Conservation (phyloP, 2,888 invertebrate genomes). For the Phengaris arion region DNA sequence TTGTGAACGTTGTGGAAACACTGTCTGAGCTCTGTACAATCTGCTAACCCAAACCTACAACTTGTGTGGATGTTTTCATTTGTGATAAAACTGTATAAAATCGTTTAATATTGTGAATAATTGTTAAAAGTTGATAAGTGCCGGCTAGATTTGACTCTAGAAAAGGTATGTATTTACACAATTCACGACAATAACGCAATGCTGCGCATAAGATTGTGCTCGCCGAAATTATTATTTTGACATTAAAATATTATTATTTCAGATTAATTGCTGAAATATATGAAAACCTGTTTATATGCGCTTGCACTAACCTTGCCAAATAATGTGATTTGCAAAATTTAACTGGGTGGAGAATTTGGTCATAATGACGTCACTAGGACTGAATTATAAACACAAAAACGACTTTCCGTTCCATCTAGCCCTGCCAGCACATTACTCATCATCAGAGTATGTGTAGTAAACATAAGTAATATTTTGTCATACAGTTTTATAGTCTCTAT, state of each 20-base stretch:
- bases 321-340: conserved; percentile 47
- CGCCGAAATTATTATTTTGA: conserved; percentile 41
- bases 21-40: conserved; percentile 51
- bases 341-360: conserved; percentile 59
- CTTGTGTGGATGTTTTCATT: conserved; percentile 58
- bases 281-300: conserved; percentile 16
- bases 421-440: conserved; percentile 61
- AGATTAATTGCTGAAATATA: background rate
- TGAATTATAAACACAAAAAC: conserved; percentile 73
- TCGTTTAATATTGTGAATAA: conserved; percentile 42
- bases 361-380: conserved; percentile 71
- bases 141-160: conserved; percentile 46
- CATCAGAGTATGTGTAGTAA: conserved; percentile 61
- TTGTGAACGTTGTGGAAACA: conserved; percentile 49
- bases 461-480: conserved; percentile 62
- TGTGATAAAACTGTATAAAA: conserved; percentile 43
- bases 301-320: conserved; percentile 33
- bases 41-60: conserved; percentile 54
- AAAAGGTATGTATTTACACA: conserved; percentile 63
- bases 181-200: conserved; percentile 59
- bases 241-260: background rate
- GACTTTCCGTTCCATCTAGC: conserved; percentile 65
- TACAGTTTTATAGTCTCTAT: conserved; percentile 62
- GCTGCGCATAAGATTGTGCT: conserved; percentile 56
- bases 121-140: conserved; percentile 44